Base-by-base conservation (phyloP, 2,888 invertebrate genomes). In the Limnephilus marmoratus region DNA sequence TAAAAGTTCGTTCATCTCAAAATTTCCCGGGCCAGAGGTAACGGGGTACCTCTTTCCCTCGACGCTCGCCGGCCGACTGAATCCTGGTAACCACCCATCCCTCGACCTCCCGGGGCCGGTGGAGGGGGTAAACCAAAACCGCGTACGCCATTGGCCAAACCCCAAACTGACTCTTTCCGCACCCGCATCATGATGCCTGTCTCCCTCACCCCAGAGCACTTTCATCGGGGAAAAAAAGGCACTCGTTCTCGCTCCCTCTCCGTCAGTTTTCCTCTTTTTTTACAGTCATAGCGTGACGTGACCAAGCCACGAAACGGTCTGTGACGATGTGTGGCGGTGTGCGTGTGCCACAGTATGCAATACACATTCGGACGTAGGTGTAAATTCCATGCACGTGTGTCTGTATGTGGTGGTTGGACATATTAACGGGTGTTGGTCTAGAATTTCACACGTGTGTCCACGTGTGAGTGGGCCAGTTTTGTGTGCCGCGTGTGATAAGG, bases 81-180 rank as follows among this genome's bases (percentile, higher is more conserved):
- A 85, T 31, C 90, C 82, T 91, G 85, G 49, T 87, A 91, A 49
- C 82, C 93, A 80, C 93, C 90, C 92, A 81, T 49, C 90, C 90
- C 41, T 37, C 82, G 49, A 80, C 85, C 85, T 45, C 81, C 29
- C 81, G 53, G 88, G 88, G 89, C 81, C 82, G 90, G 92, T 90
- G 91, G 93, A 83, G 92, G 93, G 93, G 93, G 93, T 90, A 92
- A 93, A 93, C 93, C 92, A 91, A 92, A 93, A 93, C 93, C 93
- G 93, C 93, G 93, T 92, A 91, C 93, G 93, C 93, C 93, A 93
- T 93, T 93, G 93, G 93, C 93, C 93, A 93, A 93, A 93, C 93
- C 93, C 93, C 93, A 93, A 93, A 93, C 93, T 93, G 93, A 93
- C 93, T 93, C 93, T 93, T 93, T 93, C 93, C 93, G 93, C 93